Evolutionary conservation across 2,113 vertebrate genomes (phyloP).

Genomic region (Argyrosomus japonicus): DNA sequence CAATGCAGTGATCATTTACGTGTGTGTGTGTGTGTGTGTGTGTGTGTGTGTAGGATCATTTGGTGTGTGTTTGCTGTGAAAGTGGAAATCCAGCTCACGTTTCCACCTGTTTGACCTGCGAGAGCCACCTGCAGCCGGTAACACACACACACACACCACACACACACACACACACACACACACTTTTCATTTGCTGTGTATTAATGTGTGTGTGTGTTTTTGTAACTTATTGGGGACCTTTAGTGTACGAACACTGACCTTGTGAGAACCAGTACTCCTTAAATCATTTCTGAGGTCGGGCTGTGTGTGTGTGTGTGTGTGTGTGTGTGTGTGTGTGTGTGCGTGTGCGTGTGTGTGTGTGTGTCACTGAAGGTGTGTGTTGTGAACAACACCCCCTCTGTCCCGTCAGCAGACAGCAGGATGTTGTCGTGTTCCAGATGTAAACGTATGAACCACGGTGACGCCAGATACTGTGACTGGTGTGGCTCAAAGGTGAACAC

Average conservation of each 20-base stretch:
- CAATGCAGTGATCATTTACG: too few species aligned
- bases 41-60: constrained; percentile 45
- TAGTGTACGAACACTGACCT: too few species aligned
- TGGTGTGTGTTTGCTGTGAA: constrained; percentile 60
- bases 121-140: constrained; percentile 54
- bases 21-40: constrained; percentile 38
- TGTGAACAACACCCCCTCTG: constrained; percentile 58
- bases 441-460: constrained; percentile 72
- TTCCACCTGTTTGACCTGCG: constrained; percentile 67
- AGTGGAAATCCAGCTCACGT: constrained; percentile 53
- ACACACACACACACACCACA: not conserved
- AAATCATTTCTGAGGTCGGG: too few species aligned
- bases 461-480: constrained; percentile 89
- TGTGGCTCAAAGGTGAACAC: constrained; percentile 77
- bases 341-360: not conserved
- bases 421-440: constrained; percentile 86
- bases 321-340: not conserved
- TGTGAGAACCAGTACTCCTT: too few species aligned
- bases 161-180: constrained; percentile 9
- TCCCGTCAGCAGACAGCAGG: constrained; percentile 60
- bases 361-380: constrained; percentile 39
- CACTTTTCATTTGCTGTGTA: not conserved
- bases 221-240: too few species aligned
- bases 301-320: not conserved
- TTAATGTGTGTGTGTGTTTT: not conserved